Evolutionary conservation across 1,140 invertebrate species (phyloP).

Genomic region (Dolichoris vasculosae): DNA sequence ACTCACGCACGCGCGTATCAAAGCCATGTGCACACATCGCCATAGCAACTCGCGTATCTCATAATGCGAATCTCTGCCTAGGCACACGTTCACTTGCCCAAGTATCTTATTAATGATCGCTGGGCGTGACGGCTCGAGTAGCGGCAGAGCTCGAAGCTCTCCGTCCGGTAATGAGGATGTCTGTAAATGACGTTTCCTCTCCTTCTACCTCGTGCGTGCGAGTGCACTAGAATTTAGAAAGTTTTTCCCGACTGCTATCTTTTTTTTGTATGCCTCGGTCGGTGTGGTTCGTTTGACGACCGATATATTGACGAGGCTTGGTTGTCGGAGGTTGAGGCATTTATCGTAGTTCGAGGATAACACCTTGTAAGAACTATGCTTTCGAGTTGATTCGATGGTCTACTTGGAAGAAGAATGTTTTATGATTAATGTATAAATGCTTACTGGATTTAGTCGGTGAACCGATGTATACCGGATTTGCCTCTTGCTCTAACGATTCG

Average conservation of each 20-base stretch:
- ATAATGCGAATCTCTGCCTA: conserved; percentile 20
- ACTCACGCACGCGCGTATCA: not conserved
- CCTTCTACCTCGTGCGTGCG: conserved; percentile 25
- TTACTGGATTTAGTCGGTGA: no score
- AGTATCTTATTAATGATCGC: conserved; percentile 56
- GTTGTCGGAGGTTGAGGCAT: no score
- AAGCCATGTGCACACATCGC: not conserved
- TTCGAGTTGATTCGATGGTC: no score
- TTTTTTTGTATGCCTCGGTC: not conserved
- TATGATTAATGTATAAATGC: no score
- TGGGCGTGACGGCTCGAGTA: conserved; percentile 53
- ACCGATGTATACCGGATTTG: no score
- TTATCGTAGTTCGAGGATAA: not conserved
- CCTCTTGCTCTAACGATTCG: no score
- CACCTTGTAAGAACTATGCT: not conserved
- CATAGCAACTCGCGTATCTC: conserved; percentile 25
- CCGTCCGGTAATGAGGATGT: conserved; percentile 54
- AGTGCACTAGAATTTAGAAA: conserved; percentile 5
- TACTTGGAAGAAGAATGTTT: no score
- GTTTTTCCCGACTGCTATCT: not conserved
- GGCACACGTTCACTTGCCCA: not conserved
- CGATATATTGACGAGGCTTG: no score
- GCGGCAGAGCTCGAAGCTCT: not conserved
- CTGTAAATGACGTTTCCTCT: conserved; percentile 56
- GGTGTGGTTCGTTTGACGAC: not conserved